Evolutionary conservation across 92 coral and sea anemone genomes (phyloP).

Genomic region (Palythoa caribaeorum): DNA sequence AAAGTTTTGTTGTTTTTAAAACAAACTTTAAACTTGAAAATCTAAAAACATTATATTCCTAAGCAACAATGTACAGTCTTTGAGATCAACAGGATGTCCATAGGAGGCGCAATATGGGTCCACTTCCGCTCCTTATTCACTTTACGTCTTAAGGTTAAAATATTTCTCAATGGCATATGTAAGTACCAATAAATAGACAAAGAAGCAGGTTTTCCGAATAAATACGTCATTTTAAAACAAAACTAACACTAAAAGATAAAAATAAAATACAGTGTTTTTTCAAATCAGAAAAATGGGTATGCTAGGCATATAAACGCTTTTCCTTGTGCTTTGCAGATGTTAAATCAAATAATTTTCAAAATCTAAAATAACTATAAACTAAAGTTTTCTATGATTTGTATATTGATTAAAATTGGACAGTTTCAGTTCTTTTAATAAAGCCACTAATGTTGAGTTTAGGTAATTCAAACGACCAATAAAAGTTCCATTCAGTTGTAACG

Average conservation of each 20-base stretch:
- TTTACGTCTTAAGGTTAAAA: background rate
- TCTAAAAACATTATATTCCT: background rate
- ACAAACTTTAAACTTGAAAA: background rate
- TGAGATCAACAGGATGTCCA: conserved; percentile 41
- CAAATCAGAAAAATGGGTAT: background rate
- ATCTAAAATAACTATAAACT: too few relatives aligned
- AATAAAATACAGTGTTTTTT: background rate
- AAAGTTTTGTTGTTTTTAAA: background rate
- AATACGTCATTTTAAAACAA: background rate
- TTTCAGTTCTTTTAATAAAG: too few relatives aligned
- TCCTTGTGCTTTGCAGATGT: background rate
- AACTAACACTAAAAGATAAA: background rate
- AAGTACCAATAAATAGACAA: conserved; percentile 9
- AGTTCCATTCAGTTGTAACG: too few relatives aligned
- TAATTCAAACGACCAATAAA: too few relatives aligned
- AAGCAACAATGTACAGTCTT: conserved; percentile 7
- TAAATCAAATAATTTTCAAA: background rate
- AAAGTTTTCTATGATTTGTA: too few relatives aligned
- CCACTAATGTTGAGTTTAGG: too few relatives aligned
- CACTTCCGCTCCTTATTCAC: background rate
- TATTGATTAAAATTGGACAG: too few relatives aligned
- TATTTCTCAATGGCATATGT: conserved; percentile 1
- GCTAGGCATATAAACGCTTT: background rate
- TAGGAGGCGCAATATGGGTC: conserved; percentile 27
- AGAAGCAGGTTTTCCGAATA: background rate